Conservation (phyloP, 1,140 invertebrate genomes). For the Temnothorax nylanderi region DNA sequence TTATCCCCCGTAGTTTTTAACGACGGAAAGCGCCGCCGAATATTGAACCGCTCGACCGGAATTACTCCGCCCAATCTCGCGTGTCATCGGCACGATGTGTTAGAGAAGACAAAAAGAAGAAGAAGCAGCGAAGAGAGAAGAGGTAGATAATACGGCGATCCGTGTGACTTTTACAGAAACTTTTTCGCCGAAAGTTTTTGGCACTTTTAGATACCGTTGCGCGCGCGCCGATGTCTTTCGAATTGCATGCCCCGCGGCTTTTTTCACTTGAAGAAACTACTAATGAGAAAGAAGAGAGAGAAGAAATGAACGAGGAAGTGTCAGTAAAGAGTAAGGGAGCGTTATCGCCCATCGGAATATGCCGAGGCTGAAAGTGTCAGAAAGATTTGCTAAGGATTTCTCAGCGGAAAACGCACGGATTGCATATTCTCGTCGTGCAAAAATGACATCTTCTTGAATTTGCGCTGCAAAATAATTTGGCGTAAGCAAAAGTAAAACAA, state of each 20-base stretch:
- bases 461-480: not conserved
- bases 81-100: slow-evolving; percentile 41
- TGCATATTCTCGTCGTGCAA: slow-evolving; percentile 51
- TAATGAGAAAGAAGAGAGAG: slow-evolving; percentile 46
- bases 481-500: not conserved
- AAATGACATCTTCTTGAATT: slow-evolving; percentile 6
- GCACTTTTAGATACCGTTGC: slow-evolving; percentile 56
- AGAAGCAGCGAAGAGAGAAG: not conserved
- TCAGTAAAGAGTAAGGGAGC: slow-evolving; percentile 24
- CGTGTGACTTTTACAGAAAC: slow-evolving; percentile 67
- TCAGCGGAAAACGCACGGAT: slow-evolving; percentile 22
- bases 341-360: not conserved
- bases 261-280: slow-evolving; percentile 56
- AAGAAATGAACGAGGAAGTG: slow-evolving; percentile 31
- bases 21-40: slow-evolving; percentile 47
- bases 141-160: slow-evolving; percentile 41
- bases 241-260: slow-evolving; percentile 17
- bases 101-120: slow-evolving; percentile 9
- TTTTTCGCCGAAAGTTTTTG: slow-evolving; percentile 67
- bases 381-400: slow-evolving; percentile 64
- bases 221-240: slow-evolving; percentile 50
- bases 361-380: slow-evolving; percentile 37
- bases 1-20: slow-evolving; percentile 53
- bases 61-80: slow-evolving; percentile 30
- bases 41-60: slow-evolving; percentile 56